Conservation (phyloP, 2,888 invertebrate species). For the Drosophila putrida region DNA sequence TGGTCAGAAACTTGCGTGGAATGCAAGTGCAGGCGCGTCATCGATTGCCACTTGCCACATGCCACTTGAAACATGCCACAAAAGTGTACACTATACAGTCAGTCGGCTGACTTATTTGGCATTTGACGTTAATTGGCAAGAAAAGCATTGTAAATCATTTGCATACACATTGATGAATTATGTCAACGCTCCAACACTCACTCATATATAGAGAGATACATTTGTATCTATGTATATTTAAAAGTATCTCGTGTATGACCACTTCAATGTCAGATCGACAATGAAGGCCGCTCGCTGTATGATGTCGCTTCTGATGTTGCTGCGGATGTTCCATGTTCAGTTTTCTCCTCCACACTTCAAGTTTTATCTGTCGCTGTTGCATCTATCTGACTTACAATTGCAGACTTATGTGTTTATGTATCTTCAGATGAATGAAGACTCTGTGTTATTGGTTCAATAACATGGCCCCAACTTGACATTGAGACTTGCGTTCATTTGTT, state of each 20-base stretch:
- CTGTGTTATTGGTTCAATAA: constrained; percentile 76
- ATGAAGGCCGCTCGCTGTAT: constrained; percentile 72
- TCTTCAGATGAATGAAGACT: constrained; percentile 31
- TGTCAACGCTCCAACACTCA: constrained; percentile 64
- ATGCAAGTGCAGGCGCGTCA: constrained; percentile 68
- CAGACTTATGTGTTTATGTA: constrained; percentile 2
- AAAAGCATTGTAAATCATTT: constrained; percentile 61
- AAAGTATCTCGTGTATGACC: constrained; percentile 27
- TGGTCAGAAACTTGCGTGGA: constrained; percentile 66
- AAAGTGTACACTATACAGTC: too few species aligned
- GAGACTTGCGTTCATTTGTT: constrained; percentile 50
- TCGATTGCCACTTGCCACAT: constrained; percentile 44
- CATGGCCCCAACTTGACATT: constrained; percentile 76
- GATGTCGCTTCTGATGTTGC: constrained; percentile 36
- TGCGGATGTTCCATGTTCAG: constrained; percentile 36
- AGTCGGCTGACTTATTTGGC: constrained; percentile 56
- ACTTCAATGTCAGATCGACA: constrained; percentile 74
- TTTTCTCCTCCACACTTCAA: constrained; percentile 46
- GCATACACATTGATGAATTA: constrained; percentile 70
- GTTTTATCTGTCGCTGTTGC: constrained; percentile 52
- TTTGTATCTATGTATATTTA: constrained; percentile 1
- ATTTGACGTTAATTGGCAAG: constrained; percentile 72
- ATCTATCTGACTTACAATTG: constrained; percentile 21
- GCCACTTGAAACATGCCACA: constrained; percentile 12
- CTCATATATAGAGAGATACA: neutral